Evolutionary conservation across 2,113 vertebrate genomes (phyloP).

Genomic region (Dromiciops gliroides): DNA sequence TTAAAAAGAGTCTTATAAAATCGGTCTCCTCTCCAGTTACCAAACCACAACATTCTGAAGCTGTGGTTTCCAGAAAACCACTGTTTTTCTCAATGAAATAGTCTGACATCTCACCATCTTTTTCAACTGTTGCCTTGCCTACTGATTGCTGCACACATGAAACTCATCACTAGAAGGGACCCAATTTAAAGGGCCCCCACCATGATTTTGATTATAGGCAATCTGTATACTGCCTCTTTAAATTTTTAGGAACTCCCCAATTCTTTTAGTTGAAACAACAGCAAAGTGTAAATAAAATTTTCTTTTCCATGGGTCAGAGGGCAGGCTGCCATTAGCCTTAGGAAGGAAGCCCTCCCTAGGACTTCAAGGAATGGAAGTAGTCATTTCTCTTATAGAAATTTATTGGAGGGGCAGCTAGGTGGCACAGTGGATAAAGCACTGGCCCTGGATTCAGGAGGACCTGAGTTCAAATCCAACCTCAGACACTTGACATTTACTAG

Average conservation of each 20-base stretch:
- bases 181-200: neutral
- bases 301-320: neutral
- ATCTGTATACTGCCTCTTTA: neutral
- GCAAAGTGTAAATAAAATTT: neutral
- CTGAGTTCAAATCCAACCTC: no score
- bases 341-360: neutral
- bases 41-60: conserved; percentile 63
- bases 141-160: neutral
- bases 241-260: conserved; percentile 2
- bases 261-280: conserved; percentile 19
- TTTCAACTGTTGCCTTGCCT: neutral
- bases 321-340: neutral
- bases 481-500: no score
- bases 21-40: conserved; percentile 70
- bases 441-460: no score
- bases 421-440: no score
- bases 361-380: neutral
- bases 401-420: no score
- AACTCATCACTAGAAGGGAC: neutral
- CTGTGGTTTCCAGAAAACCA: conserved; percentile 60
- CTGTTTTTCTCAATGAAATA: conserved; percentile 70
- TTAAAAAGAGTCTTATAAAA: conserved; percentile 72
- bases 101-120: conserved; percentile 24
- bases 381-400: neutral
- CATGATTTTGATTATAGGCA: neutral